Evolutionary conservation across 2,888 invertebrate genomes (phyloP).

Genomic region (Micoletzkya japonica): DNA sequence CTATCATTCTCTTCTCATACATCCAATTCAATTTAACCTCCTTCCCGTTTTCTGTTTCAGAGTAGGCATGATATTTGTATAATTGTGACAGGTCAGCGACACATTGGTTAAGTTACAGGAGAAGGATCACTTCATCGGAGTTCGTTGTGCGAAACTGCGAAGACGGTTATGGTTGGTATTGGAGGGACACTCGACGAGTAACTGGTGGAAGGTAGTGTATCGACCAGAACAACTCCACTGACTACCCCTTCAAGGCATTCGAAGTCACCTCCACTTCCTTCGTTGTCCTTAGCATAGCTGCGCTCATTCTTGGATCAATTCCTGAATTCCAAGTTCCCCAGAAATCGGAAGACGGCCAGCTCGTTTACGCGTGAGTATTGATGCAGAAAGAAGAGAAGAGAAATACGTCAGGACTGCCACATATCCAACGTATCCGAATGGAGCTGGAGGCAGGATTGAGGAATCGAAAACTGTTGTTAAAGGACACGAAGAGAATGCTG

Average conservation of each 20-base stretch:
- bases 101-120: constrained; percentile 46
- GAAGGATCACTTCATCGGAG: constrained; percentile 62
- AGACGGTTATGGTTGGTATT: constrained; percentile 58
- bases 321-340: constrained; percentile 62
- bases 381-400: neutral
- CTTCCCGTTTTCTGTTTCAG: no score
- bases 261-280: constrained; percentile 63
- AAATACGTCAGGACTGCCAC: constrained; percentile 43
- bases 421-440: constrained; percentile 59
- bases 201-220: constrained; percentile 58
- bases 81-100: no score
- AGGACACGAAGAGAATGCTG: constrained; percentile 42
- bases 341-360: constrained; percentile 41
- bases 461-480: constrained; percentile 53
- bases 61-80: no score
- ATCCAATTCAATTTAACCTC: no score
- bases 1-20: no score
- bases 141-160: constrained; percentile 57
- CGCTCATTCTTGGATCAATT: constrained; percentile 60
- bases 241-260: constrained; percentile 43
- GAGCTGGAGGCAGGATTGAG: constrained; percentile 49
- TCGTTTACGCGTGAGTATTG: constrained; percentile 27
- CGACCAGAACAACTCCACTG: neutral
- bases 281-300: constrained; percentile 60
- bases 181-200: constrained; percentile 59